Percentiles rank a stretch among this genome's conserved stretches.
Evolutionary conservation across 1,140 invertebrate genomes (phyloP).

Genomic region (Copidosoma floridanum): DNA sequence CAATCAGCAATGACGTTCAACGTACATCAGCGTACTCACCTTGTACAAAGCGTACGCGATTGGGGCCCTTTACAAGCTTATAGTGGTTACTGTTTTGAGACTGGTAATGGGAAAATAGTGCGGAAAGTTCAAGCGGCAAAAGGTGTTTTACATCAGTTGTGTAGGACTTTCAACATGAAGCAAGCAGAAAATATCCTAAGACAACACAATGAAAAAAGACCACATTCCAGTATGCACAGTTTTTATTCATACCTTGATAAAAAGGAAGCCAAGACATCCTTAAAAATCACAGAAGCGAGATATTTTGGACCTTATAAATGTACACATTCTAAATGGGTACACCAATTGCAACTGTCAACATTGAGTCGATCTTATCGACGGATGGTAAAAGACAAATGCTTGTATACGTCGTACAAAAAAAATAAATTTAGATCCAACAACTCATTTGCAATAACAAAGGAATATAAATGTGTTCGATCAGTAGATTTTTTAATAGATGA

Average conservation of each 20-base stretch:
- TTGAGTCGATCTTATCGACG: too few species aligned
- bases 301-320: slow-evolving; percentile 1
- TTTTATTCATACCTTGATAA: neutral
- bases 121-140: slow-evolving; percentile 27
- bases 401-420: too few species aligned
- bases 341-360: too few species aligned
- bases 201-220: neutral
- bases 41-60: slow-evolving; percentile 19
- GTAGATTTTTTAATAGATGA: slow-evolving; percentile 28
- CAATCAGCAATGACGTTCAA: slow-evolving; percentile 25
- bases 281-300: neutral
- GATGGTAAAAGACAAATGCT: too few species aligned
- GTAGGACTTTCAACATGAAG: neutral
- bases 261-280: neutral
- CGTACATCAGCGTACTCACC: slow-evolving; percentile 25
- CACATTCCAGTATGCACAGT: neutral
- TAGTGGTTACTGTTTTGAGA: slow-evolving; percentile 27
- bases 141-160: too few species aligned
- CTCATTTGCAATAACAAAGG: slow-evolving; percentile 15
- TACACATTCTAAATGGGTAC: neutral
- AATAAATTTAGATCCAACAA: slow-evolving; percentile 21
- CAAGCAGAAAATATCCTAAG: neutral
- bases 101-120: slow-evolving; percentile 20
- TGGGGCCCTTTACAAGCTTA: slow-evolving; percentile 25
- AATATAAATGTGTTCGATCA: slow-evolving; percentile 19